Conservation (phyloP, 2,888 invertebrate species). For the Lasioglossum calceatum region DNA sequence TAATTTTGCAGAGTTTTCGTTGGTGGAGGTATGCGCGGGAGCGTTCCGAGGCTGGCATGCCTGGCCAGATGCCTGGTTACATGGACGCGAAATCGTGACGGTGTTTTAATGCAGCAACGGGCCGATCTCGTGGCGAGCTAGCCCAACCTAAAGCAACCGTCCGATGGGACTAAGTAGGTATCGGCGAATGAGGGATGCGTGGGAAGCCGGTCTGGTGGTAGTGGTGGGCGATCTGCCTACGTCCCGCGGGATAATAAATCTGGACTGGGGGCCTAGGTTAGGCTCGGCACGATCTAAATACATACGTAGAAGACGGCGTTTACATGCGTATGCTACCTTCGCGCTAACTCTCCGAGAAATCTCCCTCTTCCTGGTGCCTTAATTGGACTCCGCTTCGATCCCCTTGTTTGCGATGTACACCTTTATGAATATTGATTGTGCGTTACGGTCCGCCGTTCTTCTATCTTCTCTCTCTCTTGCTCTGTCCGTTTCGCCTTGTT, state of each 20-base stretch:
- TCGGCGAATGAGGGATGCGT: slow-evolving; percentile 81
- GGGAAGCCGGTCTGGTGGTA: slow-evolving; percentile 76
- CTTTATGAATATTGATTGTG: slow-evolving; percentile 62
- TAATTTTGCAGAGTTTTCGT: slow-evolving; percentile 8
- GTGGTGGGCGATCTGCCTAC: slow-evolving; percentile 80
- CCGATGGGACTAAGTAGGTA: slow-evolving; percentile 75
- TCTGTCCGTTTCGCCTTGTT: neutral
- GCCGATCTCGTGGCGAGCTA: slow-evolving; percentile 16
- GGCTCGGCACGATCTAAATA: slow-evolving; percentile 78
- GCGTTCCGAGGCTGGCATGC: slow-evolving; percentile 3
- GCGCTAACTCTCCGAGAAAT: slow-evolving; percentile 77
- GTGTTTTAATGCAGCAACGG: slow-evolving; percentile 43
- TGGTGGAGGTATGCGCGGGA: neutral
- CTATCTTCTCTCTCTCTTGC: neutral
- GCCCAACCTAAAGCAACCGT: slow-evolving; percentile 47
- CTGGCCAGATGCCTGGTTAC: slow-evolving; percentile 13
- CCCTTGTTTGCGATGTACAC: slow-evolving; percentile 39
- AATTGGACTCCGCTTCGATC: slow-evolving; percentile 67
- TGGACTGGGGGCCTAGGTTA: slow-evolving; percentile 71
- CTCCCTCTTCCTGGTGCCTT: slow-evolving; percentile 75
- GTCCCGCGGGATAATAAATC: slow-evolving; percentile 79
- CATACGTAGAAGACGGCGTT: slow-evolving; percentile 77
- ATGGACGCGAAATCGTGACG: slow-evolving; percentile 28
- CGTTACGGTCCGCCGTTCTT: slow-evolving; percentile 39
- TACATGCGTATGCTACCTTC: slow-evolving; percentile 75